A percentile compares a stretch with the other conserved stretches of the same genome.
Conservation (phyloP, 2,797 vertebrate species). For the Clarias fuscus region DNA sequence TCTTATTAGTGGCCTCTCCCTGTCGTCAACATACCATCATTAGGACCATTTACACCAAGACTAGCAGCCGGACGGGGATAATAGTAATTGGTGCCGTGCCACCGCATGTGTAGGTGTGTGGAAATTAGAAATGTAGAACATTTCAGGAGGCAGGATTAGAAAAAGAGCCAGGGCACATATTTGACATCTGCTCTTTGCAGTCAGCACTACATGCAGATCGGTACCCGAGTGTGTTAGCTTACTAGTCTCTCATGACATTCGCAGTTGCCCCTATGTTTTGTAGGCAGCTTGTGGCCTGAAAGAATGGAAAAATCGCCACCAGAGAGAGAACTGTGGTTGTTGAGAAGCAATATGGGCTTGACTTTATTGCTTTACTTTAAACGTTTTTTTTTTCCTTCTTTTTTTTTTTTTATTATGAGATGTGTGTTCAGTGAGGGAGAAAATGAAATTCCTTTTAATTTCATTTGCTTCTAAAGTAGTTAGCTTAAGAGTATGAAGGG, state of each 20-base stretch:
- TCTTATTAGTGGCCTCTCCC: conserved; percentile 35
- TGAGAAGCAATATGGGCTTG: conserved; percentile 4
- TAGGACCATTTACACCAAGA: conserved; percentile 38
- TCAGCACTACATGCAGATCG: conserved; percentile 4
- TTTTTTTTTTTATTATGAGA: neutral
- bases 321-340: conserved; percentile 1
- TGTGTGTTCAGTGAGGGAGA: conserved; percentile 26
- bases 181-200: conserved; percentile 40
- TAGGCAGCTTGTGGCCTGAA: neutral
- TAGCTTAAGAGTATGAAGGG: conserved; percentile 10
- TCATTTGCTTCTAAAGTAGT: conserved; percentile 14
- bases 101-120: conserved; percentile 19
- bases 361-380: conserved; percentile 18
- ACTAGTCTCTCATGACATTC: conserved; percentile 7
- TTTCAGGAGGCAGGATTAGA: conserved; percentile 37
- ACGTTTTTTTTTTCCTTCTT: neutral
- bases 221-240: conserved; percentile 6
- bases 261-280: neutral
- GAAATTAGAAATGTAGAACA: conserved; percentile 32
- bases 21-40: conserved; percentile 46
- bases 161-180: conserved; percentile 15
- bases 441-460: conserved; percentile 35
- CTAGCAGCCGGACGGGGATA: conserved; percentile 23
- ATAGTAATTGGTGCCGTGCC: conserved; percentile 19
- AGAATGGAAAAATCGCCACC: neutral